phyloP scores from a whole-genome alignment of 2,888 invertebrate species.

The Heteromurus nitidus region DNA sequence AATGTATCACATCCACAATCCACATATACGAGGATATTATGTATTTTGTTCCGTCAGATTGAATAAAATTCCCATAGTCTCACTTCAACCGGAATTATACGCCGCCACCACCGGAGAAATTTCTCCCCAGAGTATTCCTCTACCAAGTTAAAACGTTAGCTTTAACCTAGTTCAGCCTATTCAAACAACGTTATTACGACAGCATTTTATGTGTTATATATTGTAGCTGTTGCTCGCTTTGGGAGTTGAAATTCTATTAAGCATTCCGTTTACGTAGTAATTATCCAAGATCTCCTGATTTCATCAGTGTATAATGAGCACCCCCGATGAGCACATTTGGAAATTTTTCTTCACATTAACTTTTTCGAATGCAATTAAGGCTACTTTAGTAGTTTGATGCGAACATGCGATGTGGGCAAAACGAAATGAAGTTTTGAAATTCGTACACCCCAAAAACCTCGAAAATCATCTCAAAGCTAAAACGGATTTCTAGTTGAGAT shows the following conservation, averaged over 20 bases:
- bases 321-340: too few species aligned
- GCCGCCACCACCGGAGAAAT: not conserved
- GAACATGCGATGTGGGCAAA: too few species aligned
- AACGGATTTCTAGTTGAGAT: constrained; percentile 15
- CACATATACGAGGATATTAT: too few species aligned
- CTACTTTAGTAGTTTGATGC: too few species aligned
- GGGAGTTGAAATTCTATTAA: not conserved
- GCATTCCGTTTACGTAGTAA: not conserved
- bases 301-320: too few species aligned
- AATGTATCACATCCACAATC: too few species aligned
- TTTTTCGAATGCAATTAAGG: not conserved
- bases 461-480: too few species aligned
- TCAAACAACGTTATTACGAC: constrained; percentile 1
- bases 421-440: not conserved
- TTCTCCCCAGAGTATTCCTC: not conserved
- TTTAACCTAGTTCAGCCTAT: constrained; percentile 12
- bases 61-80: too few species aligned
- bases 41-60: too few species aligned
- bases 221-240: not conserved
- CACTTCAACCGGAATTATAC: too few species aligned
- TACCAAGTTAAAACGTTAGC: not conserved
- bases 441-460: not conserved
- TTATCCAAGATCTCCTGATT: not conserved
- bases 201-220: too few species aligned
- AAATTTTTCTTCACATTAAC: too few species aligned